Percentiles rank a stretch among this genome's conserved stretches.
phyloP scores from a whole-genome alignment of 2,888 invertebrate species.

The Globia sparganii region DNA sequence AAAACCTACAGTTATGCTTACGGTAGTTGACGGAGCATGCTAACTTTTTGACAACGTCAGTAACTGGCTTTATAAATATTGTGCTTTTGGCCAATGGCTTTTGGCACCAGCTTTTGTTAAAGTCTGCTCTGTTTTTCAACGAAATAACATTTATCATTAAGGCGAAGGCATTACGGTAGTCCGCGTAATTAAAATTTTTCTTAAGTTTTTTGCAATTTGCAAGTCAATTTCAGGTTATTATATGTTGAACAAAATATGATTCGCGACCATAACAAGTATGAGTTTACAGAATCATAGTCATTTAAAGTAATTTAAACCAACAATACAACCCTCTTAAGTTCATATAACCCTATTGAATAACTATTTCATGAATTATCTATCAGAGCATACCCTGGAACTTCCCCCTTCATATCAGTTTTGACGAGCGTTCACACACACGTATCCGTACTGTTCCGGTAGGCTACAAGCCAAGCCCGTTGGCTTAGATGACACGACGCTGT shows the following conservation, averaged over 20 bases:
- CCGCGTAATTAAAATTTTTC: no score
- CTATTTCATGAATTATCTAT: neutral
- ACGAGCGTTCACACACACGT: neutral
- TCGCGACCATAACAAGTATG: neutral
- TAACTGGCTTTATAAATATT: neutral
- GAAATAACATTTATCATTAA: constrained; percentile 11
- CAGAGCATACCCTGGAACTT: neutral
- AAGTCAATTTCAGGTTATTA: neutral
- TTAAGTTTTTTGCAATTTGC: no score
- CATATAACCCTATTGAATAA: neutral
- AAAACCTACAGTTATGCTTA: constrained; percentile 2
- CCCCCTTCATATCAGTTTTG: constrained; percentile 1
- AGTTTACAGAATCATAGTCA: neutral
- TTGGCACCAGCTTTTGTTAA: neutral
- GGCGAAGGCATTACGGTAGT: no score
- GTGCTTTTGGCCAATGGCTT: neutral
- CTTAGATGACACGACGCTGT: constrained; percentile 25
- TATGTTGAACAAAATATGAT: neutral
- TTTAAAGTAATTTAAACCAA: neutral
- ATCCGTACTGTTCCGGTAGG: constrained; percentile 23
- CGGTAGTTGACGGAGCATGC: neutral
- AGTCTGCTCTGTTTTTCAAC: neutral
- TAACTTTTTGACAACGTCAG: constrained; percentile 23
- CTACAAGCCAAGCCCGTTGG: constrained; percentile 27
- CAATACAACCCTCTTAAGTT: neutral